Conservation (phyloP, 2,797 vertebrate species). For the Podarcis lilfordi region DNA sequence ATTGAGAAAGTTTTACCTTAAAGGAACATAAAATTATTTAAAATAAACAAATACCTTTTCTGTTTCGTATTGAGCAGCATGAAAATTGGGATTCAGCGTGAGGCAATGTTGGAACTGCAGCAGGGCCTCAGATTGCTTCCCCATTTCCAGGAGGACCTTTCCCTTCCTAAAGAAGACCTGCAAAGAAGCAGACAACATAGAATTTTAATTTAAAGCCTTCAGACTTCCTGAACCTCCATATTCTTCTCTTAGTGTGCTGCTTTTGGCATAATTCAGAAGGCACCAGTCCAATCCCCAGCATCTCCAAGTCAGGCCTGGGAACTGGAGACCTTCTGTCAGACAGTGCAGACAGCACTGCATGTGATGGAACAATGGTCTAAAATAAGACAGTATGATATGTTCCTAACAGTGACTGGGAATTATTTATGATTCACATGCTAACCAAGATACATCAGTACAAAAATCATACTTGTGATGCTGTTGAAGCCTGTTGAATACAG, state of each 20-base stretch:
- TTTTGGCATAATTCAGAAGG: not conserved
- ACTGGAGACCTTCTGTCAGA: not conserved
- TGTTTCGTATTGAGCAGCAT: slow-evolving; percentile 80
- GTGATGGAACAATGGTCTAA: not conserved
- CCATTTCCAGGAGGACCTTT: slow-evolving; percentile 86
- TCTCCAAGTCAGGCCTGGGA: not conserved
- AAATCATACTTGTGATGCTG: too few species aligned
- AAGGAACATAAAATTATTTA: not conserved
- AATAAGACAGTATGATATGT: not conserved
- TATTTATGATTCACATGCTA: not conserved
- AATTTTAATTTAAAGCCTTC: not conserved
- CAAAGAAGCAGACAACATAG: slow-evolving; percentile 9
- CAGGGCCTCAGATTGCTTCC: slow-evolving; percentile 82
- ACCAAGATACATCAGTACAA: not conserved
- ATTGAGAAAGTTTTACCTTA: not conserved
- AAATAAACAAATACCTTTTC: slow-evolving; percentile 78
- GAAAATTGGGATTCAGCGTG: slow-evolving; percentile 81
- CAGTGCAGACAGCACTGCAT: not conserved
- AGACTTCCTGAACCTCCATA: not conserved
- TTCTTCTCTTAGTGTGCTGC: not conserved
- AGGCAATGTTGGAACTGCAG: slow-evolving; percentile 85
- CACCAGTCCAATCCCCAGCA: too few species aligned
- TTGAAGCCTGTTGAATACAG: too few species aligned
- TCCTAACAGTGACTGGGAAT: not conserved
- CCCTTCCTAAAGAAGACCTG: slow-evolving; percentile 90